Conservation (phyloP, 2,888 invertebrate species). For the Pomacea canaliculata region DNA sequence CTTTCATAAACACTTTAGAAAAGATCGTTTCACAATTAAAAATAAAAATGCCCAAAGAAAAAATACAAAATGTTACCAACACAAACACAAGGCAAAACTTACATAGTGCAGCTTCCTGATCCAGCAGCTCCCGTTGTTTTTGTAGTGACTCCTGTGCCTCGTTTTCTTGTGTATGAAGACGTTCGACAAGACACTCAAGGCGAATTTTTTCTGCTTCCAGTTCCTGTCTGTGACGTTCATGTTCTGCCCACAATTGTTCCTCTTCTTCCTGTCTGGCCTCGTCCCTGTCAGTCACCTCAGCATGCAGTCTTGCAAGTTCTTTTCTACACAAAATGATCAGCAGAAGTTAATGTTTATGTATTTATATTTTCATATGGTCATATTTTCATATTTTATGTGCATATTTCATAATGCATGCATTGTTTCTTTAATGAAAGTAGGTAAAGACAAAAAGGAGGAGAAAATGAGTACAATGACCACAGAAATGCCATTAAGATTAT, state of each 20-base stretch:
- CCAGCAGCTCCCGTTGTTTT: slow-evolving; percentile 44
- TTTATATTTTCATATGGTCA: no score
- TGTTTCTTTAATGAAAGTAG: no score
- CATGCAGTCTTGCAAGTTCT: slow-evolving; percentile 50
- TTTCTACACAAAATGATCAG: slow-evolving; percentile 37
- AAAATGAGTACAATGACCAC: no score
- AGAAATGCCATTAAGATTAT: no score
- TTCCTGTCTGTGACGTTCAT: slow-evolving; percentile 51
- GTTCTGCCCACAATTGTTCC: slow-evolving; percentile 50
- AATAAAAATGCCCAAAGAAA: neutral
- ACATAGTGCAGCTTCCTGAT: slow-evolving; percentile 52
- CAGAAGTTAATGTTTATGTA: neutral
- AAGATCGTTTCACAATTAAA: neutral
- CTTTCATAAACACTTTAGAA: no score
- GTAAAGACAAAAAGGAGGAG: no score
- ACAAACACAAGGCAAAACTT: slow-evolving; percentile 33
- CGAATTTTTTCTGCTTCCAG: slow-evolving; percentile 53
- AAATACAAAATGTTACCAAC: neutral
- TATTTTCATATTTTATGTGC: no score
- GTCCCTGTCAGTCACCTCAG: slow-evolving; percentile 49
- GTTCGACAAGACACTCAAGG: slow-evolving; percentile 44
- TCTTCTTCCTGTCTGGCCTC: slow-evolving; percentile 49
- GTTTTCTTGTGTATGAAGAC: slow-evolving; percentile 42
- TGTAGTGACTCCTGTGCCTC: slow-evolving; percentile 45
- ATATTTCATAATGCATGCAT: no score